phyloP scores from a whole-genome alignment of 2,113 vertebrate genomes.

The Hypomesus transpacificus region DNA sequence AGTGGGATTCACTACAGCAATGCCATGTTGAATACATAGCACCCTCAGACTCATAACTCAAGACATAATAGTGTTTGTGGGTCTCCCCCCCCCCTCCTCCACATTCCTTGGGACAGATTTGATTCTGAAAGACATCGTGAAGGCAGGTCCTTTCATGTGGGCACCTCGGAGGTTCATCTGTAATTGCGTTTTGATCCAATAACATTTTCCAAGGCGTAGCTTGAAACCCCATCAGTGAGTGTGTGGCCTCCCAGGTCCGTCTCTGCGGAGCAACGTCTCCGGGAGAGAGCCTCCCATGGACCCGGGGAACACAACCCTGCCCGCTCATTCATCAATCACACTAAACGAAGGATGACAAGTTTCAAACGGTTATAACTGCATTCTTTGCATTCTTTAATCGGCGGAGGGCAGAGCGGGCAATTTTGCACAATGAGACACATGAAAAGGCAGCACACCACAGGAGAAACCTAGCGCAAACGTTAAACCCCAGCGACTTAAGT shows the following conservation, averaged over 20 bases:
- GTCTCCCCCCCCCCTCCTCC: neutral
- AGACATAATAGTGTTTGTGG: slow-evolving; percentile 20
- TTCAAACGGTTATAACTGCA: slow-evolving; percentile 57
- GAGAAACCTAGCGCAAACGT: slow-evolving; percentile 38
- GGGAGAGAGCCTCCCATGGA: neutral
- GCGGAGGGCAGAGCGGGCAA: slow-evolving; percentile 32
- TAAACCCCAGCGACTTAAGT: slow-evolving; percentile 14
- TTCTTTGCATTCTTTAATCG: slow-evolving; percentile 51
- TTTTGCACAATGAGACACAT: slow-evolving; percentile 41
- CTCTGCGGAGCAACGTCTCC: neutral
- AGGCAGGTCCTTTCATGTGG: slow-evolving; percentile 46
- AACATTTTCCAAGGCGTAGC: slow-evolving; percentile 50
- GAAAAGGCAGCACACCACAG: slow-evolving; percentile 51
- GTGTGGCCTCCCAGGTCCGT: slow-evolving; percentile 31
- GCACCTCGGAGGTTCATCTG: slow-evolving; percentile 46
- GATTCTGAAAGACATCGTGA: slow-evolving; percentile 23
- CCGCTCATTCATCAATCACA: slow-evolving; percentile 55
- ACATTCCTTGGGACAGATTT: slow-evolving; percentile 42
- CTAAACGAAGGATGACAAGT: slow-evolving; percentile 65
- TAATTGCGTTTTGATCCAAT: slow-evolving; percentile 59
- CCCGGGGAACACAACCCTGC: slow-evolving; percentile 39
- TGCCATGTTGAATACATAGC: slow-evolving; percentile 1
- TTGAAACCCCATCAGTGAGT: slow-evolving; percentile 52
- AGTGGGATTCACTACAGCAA: neutral
- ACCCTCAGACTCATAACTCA: slow-evolving; percentile 12